A percentile compares a stretch with the other conserved stretches of the same genome.
Conservation (phyloP, 1,140 invertebrate species). For the Aphelenchoides avenae region DNA sequence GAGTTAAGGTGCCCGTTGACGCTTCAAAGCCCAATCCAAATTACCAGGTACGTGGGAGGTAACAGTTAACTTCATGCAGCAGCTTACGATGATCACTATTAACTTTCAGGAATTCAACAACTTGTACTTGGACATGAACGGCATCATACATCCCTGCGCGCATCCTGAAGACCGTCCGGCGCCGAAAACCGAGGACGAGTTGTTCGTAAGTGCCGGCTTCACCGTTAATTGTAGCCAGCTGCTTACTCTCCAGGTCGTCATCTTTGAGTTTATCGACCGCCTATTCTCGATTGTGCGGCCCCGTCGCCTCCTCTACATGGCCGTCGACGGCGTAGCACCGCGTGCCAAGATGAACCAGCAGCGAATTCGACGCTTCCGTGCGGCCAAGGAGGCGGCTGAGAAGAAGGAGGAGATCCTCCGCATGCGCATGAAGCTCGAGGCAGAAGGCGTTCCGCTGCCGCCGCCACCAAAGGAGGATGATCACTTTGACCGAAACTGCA, state of each 20-base stretch:
- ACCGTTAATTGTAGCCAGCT: slow-evolving; percentile 62
- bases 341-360: slow-evolving; percentile 88
- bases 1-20: slow-evolving; percentile 70
- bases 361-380: slow-evolving; percentile 86
- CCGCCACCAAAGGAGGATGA: slow-evolving; percentile 82
- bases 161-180: slow-evolving; percentile 98
- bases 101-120: slow-evolving; percentile 88
- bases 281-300: slow-evolving; percentile 91
- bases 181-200: slow-evolving; percentile 97
- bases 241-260: slow-evolving; percentile 63
- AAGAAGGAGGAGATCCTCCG: slow-evolving; percentile 75
- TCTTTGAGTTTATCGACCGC: slow-evolving; percentile 96
- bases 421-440: slow-evolving; percentile 65
- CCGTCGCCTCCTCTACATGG: slow-evolving; percentile 93
- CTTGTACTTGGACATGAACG: slow-evolving; percentile 98
- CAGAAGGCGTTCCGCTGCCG: slow-evolving; percentile 76
- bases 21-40: slow-evolving; percentile 86
- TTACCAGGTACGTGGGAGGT: slow-evolving; percentile 87
- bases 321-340: slow-evolving; percentile 93
- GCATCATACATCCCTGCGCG: slow-evolving; percentile 98
- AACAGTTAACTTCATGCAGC: too few relatives aligned
- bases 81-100: slow-evolving; percentile 87
- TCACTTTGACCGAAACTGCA: slow-evolving; percentile 97
- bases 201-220: slow-evolving; percentile 82
- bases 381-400: slow-evolving; percentile 87